phyloP scores from a whole-genome alignment of 2,888 invertebrate genomes.

The Thymelicus sylvestris region DNA sequence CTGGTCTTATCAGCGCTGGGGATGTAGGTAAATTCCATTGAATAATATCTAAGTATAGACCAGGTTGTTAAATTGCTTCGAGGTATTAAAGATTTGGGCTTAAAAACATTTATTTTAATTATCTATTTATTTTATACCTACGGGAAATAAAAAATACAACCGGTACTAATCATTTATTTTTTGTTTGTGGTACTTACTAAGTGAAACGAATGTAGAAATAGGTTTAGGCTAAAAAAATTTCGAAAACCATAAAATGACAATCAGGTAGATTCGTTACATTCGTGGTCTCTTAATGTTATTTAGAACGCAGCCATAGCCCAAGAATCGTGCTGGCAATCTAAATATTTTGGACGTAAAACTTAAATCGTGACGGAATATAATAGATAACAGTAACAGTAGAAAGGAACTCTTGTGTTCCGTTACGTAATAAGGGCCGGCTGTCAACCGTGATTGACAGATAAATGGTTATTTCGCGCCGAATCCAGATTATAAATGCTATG shows the following conservation, averaged over 20 bases:
- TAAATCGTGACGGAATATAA: constrained; percentile 23
- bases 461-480: constrained; percentile 30
- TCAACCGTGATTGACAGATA: constrained; percentile 32
- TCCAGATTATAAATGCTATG: constrained; percentile 23
- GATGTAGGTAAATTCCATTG: not conserved
- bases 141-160: too few species aligned
- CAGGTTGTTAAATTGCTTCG: too few species aligned
- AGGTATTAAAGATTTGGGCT: too few species aligned
- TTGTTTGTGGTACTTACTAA: too few species aligned
- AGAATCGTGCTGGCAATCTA: constrained; percentile 4
- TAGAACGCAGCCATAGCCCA: not conserved
- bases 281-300: not conserved
- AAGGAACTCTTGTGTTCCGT: constrained; percentile 10
- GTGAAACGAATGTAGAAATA: too few species aligned
- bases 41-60: too few species aligned
- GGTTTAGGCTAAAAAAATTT: too few species aligned
- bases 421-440: constrained; percentile 18
- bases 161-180: too few species aligned
- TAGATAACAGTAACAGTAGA: constrained; percentile 21
- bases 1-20: constrained; percentile 10
- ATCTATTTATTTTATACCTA: too few species aligned
- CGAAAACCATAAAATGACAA: too few species aligned
- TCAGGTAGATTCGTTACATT: too few species aligned
- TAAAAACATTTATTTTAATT: too few species aligned
- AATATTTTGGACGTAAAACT: constrained; percentile 13